Conservation (phyloP, 2,797 vertebrate genomes). For the Heterohyrax brucei region DNA sequence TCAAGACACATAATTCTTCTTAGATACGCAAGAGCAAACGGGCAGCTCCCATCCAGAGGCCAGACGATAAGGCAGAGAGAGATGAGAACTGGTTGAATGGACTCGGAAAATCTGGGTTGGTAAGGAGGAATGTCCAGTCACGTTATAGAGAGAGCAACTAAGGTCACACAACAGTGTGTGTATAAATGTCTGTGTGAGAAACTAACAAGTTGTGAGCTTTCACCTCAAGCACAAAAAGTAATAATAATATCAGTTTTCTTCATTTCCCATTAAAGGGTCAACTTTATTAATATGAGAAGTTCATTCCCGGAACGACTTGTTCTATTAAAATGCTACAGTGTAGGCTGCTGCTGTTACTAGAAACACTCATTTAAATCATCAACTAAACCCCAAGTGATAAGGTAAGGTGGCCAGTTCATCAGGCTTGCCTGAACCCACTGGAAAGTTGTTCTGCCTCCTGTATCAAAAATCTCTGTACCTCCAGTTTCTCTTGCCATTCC, state of each 20-base stretch:
- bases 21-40: too few relatives aligned
- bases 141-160: too few relatives aligned
- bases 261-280: constrained; percentile 20
- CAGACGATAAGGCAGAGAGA: too few relatives aligned
- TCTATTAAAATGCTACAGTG: constrained; percentile 38
- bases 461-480: background rate
- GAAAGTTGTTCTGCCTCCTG: background rate
- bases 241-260: constrained; percentile 27
- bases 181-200: too few relatives aligned
- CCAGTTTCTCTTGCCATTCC: background rate
- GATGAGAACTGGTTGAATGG: too few relatives aligned
- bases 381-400: constrained; percentile 3
- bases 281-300: constrained; percentile 13
- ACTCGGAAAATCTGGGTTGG: too few relatives aligned
- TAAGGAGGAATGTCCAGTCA: too few relatives aligned
- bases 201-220: too few relatives aligned
- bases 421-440: background rate
- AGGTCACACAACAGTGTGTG: too few relatives aligned
- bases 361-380: constrained; percentile 46
- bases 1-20: too few relatives aligned
- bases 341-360: background rate
- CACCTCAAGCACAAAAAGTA: too few relatives aligned
- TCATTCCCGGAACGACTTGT: background rate
- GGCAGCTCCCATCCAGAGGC: too few relatives aligned
- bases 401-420: background rate